Base-by-base conservation (phyloP, 1,140 invertebrate genomes). In the Colletes gigas region DNA sequence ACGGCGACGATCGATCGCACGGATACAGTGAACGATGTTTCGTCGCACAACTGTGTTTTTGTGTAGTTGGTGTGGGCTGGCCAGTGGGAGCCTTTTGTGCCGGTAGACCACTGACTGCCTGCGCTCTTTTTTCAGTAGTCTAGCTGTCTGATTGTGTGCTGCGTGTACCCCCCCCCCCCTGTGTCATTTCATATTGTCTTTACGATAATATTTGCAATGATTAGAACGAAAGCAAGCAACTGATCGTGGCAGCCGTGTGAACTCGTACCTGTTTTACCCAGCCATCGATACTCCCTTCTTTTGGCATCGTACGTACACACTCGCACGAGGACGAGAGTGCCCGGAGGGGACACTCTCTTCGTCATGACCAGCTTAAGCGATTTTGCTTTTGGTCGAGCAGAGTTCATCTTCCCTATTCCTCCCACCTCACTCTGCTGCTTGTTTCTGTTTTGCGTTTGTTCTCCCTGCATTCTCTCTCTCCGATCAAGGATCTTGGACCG, bases 41-140 rank as follows among this genome's bases (percentile, higher is more conserved):
- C 82, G 79, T 71, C 68, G 65, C 89, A 90, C 88, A 81, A 85
- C 89, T 92, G 89, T 90, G 88, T 90, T 91, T 90, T 83, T 92
- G 85, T 91, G 86, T 90, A 86, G 87, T 85, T 83, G 84, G 88
- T 84, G 86, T 89, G 85, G 86, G 86, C 87, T 83, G 87, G 82
- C 85, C 88, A 89, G 87, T 89, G 87, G 77, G 59, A 76, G 30
- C 67, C 72, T 60, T 70, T 59, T 68, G 30, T 72, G 67, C 69
- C n/a, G 52, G 30, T 44, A 69, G 83, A 86, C 88, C 88, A 89
- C 88, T 88, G 87, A 80, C 89, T 83, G 85, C 86, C 85, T 71
- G 69, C 84, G 88, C 88, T 90, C 72, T 63, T 81, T 80, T 67
- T 82, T 82, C 76, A 86, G 89, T 91, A 92, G 90, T 89, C 60